Conservation (phyloP, 2,888 invertebrate species). For the Lithophane socia region DNA sequence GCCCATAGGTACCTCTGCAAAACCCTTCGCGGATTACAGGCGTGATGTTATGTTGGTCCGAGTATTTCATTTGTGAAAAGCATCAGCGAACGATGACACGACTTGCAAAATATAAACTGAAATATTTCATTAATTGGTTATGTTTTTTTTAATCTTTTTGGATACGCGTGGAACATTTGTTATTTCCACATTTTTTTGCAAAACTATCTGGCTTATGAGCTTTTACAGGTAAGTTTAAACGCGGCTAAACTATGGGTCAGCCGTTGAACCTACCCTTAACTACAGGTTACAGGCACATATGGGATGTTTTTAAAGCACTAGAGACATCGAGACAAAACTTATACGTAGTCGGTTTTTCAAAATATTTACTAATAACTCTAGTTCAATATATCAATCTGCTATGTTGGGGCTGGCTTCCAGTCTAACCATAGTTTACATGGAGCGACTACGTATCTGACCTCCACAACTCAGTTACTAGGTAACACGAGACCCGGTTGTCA, state of each 20-base stretch:
- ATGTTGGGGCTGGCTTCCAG: too few relatives aligned
- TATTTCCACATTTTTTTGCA: background rate
- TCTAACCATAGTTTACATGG: too few relatives aligned
- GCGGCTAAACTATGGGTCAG: background rate
- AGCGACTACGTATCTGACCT: too few relatives aligned
- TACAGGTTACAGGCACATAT: background rate
- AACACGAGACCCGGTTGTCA: too few relatives aligned
- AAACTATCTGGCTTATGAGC: background rate
- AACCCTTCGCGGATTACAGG: too few relatives aligned
- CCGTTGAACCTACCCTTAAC: background rate
- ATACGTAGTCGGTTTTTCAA: background rate
- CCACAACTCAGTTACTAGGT: too few relatives aligned
- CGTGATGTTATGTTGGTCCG: too few relatives aligned
- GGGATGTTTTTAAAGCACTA: slow-evolving; percentile 12
- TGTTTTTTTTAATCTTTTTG: background rate
- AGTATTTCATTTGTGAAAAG: background rate
- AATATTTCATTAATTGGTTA: background rate
- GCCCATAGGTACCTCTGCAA: too few relatives aligned
- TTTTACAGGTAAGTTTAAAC: background rate
- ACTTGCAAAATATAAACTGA: background rate
- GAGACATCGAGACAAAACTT: background rate
- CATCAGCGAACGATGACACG: too few relatives aligned
- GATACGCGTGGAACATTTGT: background rate
- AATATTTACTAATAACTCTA: background rate
- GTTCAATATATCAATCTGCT: too few relatives aligned